Conservation (phyloP, 2,113 vertebrate genomes). For the Vulpes vulpes region DNA sequence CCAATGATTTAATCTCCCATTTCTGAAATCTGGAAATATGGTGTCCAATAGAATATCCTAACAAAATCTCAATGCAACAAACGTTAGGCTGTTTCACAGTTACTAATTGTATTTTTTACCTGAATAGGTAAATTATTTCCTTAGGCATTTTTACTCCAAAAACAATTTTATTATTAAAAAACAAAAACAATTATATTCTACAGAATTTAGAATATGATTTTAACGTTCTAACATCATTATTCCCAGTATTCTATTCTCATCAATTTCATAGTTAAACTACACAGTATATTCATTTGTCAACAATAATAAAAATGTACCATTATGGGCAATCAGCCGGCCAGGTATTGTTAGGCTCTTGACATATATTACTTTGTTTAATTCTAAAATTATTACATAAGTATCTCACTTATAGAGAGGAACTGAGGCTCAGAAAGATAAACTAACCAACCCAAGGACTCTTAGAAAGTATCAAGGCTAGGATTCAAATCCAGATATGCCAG, state of each 20-base stretch:
- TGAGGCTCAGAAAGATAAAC: constrained; percentile 13
- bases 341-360: neutral
- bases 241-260: constrained; percentile 6
- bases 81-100: neutral
- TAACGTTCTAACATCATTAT: constrained; percentile 34
- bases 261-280: neutral
- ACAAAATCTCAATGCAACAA: constrained; percentile 34
- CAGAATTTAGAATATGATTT: constrained; percentile 49
- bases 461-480: constrained; percentile 36
- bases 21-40: constrained; percentile 51
- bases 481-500: neutral
- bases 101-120: constrained; percentile 25
- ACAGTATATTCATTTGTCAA: constrained; percentile 10
- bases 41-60: neutral
- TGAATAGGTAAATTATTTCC: neutral
- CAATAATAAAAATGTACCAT: constrained; percentile 47
- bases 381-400: constrained; percentile 12
- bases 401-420: neutral
- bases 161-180: neutral
- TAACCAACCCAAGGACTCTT: constrained; percentile 16
- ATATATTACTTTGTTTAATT: constrained; percentile 41
- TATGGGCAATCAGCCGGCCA: constrained; percentile 9
- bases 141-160: constrained; percentile 47
- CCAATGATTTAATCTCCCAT: constrained; percentile 11
- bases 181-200: neutral